phyloP scores from a whole-genome alignment of 1,140 invertebrate species.

The Brachionus rubens region DNA sequence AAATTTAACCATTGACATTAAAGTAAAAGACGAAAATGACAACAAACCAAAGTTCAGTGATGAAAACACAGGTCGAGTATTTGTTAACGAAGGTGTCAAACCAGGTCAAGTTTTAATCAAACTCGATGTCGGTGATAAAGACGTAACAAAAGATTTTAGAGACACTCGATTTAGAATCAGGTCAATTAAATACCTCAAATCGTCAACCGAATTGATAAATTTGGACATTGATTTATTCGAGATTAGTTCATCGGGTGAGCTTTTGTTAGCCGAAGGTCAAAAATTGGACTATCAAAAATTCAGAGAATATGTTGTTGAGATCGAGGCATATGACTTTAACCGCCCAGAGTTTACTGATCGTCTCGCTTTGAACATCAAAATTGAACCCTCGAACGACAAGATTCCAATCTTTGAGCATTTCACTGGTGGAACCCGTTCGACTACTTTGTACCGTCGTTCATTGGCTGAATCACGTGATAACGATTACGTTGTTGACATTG shows the following conservation, averaged over 20 bases:
- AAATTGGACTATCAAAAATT: conserved; percentile 2
- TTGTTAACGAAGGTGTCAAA: background rate
- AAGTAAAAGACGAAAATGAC: conserved; percentile 32
- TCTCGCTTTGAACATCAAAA: background rate
- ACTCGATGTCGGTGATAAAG: background rate
- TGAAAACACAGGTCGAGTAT: background rate
- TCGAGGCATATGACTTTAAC: conserved; percentile 7
- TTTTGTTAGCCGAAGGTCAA: background rate
- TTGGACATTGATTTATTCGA: background rate
- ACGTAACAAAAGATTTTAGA: background rate
- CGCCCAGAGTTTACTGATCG: background rate
- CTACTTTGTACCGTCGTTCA: background rate
- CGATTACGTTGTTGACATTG: conserved; percentile 31
- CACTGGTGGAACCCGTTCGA: background rate
- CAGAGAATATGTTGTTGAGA: conserved; percentile 31
- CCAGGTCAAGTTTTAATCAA: background rate
- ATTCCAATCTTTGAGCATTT: conserved; percentile 34
- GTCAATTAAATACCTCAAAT: conserved; percentile 9
- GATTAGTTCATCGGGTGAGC: background rate
- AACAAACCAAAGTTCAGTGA: conserved; percentile 12
- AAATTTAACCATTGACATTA: background rate
- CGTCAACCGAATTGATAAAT: background rate
- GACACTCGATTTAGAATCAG: background rate
- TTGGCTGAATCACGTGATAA: conserved; percentile 22
- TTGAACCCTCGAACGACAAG: conserved; percentile 42